Base-by-base conservation (phyloP, 2,888 invertebrate genomes). In the Allacma fusca region DNA sequence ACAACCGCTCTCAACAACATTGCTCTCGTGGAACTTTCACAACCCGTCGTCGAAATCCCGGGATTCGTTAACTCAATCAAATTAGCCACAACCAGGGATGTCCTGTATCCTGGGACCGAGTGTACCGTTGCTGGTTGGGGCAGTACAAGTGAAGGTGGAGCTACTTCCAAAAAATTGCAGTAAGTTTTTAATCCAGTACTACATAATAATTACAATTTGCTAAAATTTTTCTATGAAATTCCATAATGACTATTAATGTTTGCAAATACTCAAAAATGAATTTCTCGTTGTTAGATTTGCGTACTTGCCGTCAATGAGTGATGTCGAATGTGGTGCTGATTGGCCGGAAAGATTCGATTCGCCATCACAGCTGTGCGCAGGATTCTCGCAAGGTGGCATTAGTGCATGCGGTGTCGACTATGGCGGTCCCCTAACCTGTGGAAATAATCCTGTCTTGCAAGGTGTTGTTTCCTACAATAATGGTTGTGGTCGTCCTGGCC, bases 361-460 rank as follows among this genome's bases (percentile, higher is more conserved):
- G 5, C 28, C 4, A 19, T 68, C 68, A 7, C 26, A 29, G 68
- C 1, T 68, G 1, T 68, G 68, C 21, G 68, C 68, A 12, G 68
- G 68, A 28, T 68, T 29, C 28, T 7, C 12, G 5, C 68, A 68
- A 29, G 68, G 68, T 2, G 68, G 68, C 68, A 21, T 68, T 19
- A 21, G 34, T 7, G 26, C 68, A 26, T 68, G 68, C 19, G 28
- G 21, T 50, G 28, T 68, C 12, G 76, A 76, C 28, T 62, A 68
- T n/a, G 79, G 79, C 50, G 76, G 79, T 23, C 79, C 79, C 29
- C 24, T 79, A 2, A 65, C 34, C 7, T 75, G 75, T 21, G 68
- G 68, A 26, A 29, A 68, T 21, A 29, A 29, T 34, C 28, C 19
- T 21, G 67, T 69, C 12, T 59, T 76, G 23, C 59, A 69, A 16